Base-by-base conservation (phyloP, 2,797 vertebrate species). In the Molossus alvarezi region DNA sequence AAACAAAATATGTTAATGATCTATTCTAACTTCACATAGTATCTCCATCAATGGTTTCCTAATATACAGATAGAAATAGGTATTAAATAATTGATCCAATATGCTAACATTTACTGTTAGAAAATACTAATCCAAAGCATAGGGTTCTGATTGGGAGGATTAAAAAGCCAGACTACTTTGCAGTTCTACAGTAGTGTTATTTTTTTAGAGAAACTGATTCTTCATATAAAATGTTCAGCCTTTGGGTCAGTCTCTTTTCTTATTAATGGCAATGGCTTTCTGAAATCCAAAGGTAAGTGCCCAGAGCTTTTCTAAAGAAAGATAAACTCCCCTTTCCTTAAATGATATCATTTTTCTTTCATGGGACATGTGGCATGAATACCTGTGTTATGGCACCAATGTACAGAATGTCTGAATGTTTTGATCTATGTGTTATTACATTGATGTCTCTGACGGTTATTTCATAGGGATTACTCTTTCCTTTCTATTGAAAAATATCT, bases 241-340 rank as follows among this genome's bases (percentile, higher is more conserved):
- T 96, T 96, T 94, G n/a, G 51, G n/a, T 82, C 88, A 92, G 51
- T 93, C 14, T 48, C 25, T 92, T 95, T 93, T 95, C 79, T 95
- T 90, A 83, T 37, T 92, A 92, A 80, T 93, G 79, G 48, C n/a
- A 72, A 3, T 83, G 15, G 37, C 27, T 96, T 81, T 91, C 91
- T 90, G 73, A 91, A 96, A 91, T 85, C 76, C 73, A 93, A 84
- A 91, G 67, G 41, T 88, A 89, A 89, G 73, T 90, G 29, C 58
- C 67, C 67, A 88, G 58, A 92, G 72, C 45, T 92, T 86, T 94
- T 90, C 51, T 75, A 60, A 93, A 90, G 72, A 93, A 87, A 84
- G 53, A 85, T 79, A 73, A 88, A 85, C n/a, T 84, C 77, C 21
- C 23, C 18, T 79, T 95, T 93, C 53, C 82, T 83, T 91, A 80